phyloP scores from a whole-genome alignment of 2,888 invertebrate species.

The Anthoptus insignis region DNA sequence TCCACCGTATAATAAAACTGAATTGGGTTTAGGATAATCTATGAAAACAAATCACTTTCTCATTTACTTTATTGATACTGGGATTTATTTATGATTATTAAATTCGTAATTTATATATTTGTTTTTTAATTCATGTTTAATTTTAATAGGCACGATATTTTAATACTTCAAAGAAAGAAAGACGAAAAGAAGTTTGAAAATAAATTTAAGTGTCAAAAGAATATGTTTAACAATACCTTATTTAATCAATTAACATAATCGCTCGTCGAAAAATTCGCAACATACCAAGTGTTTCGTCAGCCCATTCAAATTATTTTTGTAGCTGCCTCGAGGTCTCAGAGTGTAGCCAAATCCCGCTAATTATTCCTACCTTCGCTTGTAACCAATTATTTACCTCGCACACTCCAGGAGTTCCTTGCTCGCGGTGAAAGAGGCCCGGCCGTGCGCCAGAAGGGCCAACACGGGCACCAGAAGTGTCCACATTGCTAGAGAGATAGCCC shows the following conservation, averaged over 20 bases:
- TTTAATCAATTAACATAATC: background rate
- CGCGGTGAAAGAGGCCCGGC: conserved; percentile 70
- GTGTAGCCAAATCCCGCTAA: conserved; percentile 51
- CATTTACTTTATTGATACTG: background rate
- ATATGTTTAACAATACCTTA: no score
- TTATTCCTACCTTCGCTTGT: conserved; percentile 32
- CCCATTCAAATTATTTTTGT: conserved; percentile 80
- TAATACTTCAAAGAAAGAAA: no score
- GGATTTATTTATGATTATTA: no score
- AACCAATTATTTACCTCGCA: no score
- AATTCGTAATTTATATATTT: no score
- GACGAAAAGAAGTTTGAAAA: no score
- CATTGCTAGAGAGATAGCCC: conserved; percentile 73
- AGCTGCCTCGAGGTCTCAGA: conserved; percentile 71
- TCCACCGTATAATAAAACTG: conserved; percentile 3
- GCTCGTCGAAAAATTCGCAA: conserved; percentile 17
- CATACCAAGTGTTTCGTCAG: conserved; percentile 57
- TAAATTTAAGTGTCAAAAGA: no score
- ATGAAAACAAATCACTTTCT: background rate
- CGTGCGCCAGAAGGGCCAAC: conserved; percentile 70
- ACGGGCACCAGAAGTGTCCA: conserved; percentile 72
- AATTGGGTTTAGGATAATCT: background rate
- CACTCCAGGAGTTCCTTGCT: conserved; percentile 81
- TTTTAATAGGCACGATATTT: no score
- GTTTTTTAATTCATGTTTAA: no score